Percentiles rank a stretch among this genome's conserved stretches.
phyloP scores from a whole-genome alignment of 2,888 invertebrate species.

The Bombylius major region DNA sequence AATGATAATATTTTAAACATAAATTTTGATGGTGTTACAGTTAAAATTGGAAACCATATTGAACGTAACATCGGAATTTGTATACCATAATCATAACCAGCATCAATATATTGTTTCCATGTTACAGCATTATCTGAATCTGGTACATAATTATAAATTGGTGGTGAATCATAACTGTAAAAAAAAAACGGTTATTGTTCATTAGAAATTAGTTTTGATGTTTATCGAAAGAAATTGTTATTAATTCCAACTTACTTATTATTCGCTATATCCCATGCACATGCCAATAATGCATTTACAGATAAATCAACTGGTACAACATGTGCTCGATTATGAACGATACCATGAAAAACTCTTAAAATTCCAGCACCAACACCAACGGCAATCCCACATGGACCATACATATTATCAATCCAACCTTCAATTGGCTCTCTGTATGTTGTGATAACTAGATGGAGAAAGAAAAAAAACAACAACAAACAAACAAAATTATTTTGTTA shows the following conservation, averaged over 20 bases:
- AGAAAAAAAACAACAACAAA: too few species aligned
- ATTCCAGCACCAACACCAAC: constrained; percentile 46
- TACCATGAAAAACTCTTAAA: constrained; percentile 33
- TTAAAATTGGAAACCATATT: constrained; percentile 52
- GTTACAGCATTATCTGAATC: constrained; percentile 64
- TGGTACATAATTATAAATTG: constrained; percentile 78
- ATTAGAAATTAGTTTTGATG: not conserved
- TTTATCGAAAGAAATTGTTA: not conserved
- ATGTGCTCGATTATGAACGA: constrained; percentile 27
- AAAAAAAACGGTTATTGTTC: not conserved
- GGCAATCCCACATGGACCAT: constrained; percentile 42
- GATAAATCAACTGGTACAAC: constrained; percentile 39
- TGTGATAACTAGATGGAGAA: constrained; percentile 33
- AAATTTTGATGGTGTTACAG: constrained; percentile 37
- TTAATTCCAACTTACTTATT: constrained; percentile 23
- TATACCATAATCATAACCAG: constrained; percentile 40
- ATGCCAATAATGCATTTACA: constrained; percentile 35
- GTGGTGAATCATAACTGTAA: constrained; percentile 30
- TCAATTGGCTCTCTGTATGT: constrained; percentile 40
- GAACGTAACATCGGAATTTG: constrained; percentile 48
- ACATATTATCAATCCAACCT: constrained; percentile 60
- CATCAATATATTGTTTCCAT: constrained; percentile 56
- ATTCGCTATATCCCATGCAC: constrained; percentile 37
- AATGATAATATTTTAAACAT: constrained; percentile 37
- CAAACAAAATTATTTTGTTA: too few species aligned